Base-by-base conservation (phyloP, 2,888 invertebrate species). In the Napeogenes inachia region DNA sequence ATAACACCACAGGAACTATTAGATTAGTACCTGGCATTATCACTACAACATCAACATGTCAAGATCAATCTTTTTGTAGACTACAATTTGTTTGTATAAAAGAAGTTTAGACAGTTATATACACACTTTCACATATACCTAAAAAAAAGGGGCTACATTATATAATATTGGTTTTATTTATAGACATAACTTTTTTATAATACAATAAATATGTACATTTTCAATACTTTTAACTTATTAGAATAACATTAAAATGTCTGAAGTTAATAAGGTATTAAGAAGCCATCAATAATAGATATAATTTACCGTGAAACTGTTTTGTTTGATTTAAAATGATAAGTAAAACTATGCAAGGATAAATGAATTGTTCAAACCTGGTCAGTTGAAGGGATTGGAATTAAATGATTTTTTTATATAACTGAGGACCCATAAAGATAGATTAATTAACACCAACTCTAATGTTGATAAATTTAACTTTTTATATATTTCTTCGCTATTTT, bases 1-100 rank as follows among this genome's bases (percentile, higher is more conserved):
- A 99, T 61, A 99, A 91, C 65, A 99, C 98, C 65, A 99, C 96
- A 0, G 99, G 99, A 59, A 99, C 97, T 63, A 99, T 98, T 70
- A 99, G 92, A 89, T 96, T 97, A 65, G 95, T 96, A 71, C 96
- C 96, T 58, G 95, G 95, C 92, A 95, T 95, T 66, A 60, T 81
- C 63, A 33, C 81, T 84, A 73, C 5, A 70, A 71, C 55, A 42
- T 42, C 3, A 42, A 30, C n/a, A 4, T 45, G 33, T n/a, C n/a
- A 32, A 54, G 50, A 21, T 50, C 3, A 50, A 30, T 30, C 2
- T 10, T 12, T 42, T 12, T 42, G 8, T 38, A 6, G 10, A 21
- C 2, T 50, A 50, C 10, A 30, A 2, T 30, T 50, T 12, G 30
- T 50, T 6, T 50, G 30, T 47, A 35, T 5, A 35, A 35, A 42